Conservation (phyloP, 2,888 invertebrate genomes). For the Sussaba pulchella region DNA sequence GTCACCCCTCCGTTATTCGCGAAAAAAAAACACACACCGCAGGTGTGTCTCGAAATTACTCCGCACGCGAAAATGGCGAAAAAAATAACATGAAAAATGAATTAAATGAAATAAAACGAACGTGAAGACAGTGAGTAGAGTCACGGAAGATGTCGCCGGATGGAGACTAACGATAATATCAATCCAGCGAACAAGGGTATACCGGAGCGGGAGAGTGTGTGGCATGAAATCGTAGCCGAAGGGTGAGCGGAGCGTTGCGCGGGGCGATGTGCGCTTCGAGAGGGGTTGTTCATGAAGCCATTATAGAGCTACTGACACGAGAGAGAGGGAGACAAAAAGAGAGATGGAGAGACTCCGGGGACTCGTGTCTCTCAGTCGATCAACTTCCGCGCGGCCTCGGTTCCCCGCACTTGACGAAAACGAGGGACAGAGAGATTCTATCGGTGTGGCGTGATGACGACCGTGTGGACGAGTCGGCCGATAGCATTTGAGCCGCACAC, state of each 20-base stretch:
- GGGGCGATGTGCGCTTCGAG: conserved; percentile 34
- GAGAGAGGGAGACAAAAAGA: no score
- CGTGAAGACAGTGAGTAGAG: neutral
- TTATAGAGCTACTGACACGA: conserved; percentile 67
- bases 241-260: conserved; percentile 43
- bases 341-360: no score
- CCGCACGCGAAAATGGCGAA: conserved; percentile 6
- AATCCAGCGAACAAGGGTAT: conserved; percentile 52
- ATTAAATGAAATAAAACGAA: neutral
- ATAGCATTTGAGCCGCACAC: conserved; percentile 29
- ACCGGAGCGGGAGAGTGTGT: conserved; percentile 27
- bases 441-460: conserved; percentile 58
- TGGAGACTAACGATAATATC: conserved; percentile 57
- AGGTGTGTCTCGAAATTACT: neutral
- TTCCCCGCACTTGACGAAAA: conserved; percentile 60
- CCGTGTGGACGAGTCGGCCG: conserved; percentile 22
- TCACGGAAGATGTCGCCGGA: conserved; percentile 29
- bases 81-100: no score
- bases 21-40: neutral
- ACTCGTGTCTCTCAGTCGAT: no score
- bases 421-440: conserved; percentile 49
- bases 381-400: conserved; percentile 1
- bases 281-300: conserved; percentile 73
- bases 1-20: neutral
- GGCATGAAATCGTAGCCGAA: conserved; percentile 61